These are phyloP conservation scores for Crocidura indochinensis DNA, from an alignment of 2,797 vertebrate species.

Conservation along the genomic window DNA sequence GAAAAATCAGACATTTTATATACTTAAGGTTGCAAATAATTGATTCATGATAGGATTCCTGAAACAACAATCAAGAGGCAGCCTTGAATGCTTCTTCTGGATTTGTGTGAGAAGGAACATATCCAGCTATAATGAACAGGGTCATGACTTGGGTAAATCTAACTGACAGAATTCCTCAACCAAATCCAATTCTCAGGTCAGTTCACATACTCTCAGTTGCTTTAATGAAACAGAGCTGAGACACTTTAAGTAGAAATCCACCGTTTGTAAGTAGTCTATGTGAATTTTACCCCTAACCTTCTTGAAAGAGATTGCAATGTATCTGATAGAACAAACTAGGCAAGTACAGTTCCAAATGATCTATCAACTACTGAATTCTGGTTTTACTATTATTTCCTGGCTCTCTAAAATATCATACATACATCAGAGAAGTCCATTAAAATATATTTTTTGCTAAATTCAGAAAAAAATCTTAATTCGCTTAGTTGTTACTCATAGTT, in stretches of 20 bases:
- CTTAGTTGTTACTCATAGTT: background rate
- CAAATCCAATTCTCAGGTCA: background rate
- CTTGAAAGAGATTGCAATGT: background rate
- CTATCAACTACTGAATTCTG: background rate
- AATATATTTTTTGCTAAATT: background rate
- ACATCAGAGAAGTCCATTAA: background rate
- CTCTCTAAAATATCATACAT: background rate
- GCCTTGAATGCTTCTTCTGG: background rate
- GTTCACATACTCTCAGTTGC: background rate
- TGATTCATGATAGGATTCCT: background rate
- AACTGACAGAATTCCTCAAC: constrained; percentile 18
- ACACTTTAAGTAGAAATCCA: background rate
- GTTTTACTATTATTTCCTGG: background rate
- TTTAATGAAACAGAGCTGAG: background rate
- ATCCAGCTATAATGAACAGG: background rate
- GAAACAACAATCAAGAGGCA: background rate
- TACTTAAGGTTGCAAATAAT: background rate
- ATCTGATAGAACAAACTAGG: background rate
- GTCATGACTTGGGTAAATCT: background rate
- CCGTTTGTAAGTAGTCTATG: background rate
- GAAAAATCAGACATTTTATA: background rate
- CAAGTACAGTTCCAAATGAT: background rate
- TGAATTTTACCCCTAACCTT: background rate
- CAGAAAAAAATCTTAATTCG: background rate
- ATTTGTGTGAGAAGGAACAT: background rate